Percentiles rank a stretch among this genome's conserved stretches.
Conservation (phyloP, 2,888 invertebrate species). For the Rapana venosa region DNA sequence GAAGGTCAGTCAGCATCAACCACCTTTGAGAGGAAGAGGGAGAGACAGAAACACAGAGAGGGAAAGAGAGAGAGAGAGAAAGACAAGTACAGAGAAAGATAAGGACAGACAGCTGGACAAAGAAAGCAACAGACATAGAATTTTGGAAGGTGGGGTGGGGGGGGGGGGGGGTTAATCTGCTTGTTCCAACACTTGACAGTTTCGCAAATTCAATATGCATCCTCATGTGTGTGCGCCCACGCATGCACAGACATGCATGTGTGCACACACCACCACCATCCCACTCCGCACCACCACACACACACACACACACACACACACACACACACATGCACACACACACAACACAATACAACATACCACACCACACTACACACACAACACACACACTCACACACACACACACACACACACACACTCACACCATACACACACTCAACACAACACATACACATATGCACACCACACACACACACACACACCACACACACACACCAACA, state of each 20-base stretch:
- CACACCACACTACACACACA: neutral
- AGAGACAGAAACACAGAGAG: no score
- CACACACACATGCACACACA: neutral
- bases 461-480: slow-evolving; percentile 19
- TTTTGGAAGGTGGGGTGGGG: no score
- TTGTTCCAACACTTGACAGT: no score
- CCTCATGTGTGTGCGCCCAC: neutral
- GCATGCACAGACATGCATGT: neutral
- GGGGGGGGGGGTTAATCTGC: no score
- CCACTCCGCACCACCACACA: neutral
- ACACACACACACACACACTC: neutral
- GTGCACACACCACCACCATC: no score
- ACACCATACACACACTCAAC: neutral
- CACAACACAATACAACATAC: neutral
- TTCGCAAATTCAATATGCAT: no score
- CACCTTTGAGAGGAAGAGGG: no score
- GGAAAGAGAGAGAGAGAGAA: no score
- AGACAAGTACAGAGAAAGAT: no score
- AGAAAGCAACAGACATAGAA: no score
- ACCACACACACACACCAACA: neutral
- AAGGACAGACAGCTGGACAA: no score
- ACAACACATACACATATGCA: neutral
- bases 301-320: neutral
- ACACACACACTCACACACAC: neutral
- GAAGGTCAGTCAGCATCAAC: no score